These are phyloP conservation scores for Chrosomus eos DNA, from an alignment of 2,797 vertebrate species.

Conservation along the genomic window DNA sequence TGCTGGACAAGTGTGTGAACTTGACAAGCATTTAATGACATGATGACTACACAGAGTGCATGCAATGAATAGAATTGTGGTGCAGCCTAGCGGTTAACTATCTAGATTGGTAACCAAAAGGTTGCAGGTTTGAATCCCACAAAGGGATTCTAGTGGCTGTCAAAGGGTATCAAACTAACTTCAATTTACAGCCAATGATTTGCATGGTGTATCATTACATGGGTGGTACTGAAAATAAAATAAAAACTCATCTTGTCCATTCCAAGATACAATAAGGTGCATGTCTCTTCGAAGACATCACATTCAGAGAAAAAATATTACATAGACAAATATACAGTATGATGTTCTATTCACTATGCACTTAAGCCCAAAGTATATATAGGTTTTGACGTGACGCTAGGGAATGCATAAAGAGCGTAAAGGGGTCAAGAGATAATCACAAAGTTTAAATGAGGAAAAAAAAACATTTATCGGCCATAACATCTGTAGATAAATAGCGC, in stretches of 20 bases:
- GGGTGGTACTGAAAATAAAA: neutral
- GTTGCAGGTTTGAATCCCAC: neutral
- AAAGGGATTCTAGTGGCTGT: neutral
- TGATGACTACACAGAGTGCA: neutral
- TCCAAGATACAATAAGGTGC: neutral
- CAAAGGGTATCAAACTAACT: neutral
- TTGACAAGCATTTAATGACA: conserved; percentile 3
- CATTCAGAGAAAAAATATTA: neutral
- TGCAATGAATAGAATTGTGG: neutral
- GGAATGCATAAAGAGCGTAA: neutral
- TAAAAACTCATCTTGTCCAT: neutral
- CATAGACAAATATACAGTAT: neutral
- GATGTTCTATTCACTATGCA: neutral
- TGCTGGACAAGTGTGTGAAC: neutral
- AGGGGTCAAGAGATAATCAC: neutral
- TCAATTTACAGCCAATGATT: neutral
- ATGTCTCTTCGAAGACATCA: neutral
- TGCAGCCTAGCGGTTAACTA: neutral
- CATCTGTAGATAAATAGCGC: too few relatives aligned
- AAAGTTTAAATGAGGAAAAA: too few relatives aligned
- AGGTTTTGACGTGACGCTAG: neutral
- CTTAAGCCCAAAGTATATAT: neutral
- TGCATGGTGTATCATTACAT: neutral
- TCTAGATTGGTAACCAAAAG: neutral
- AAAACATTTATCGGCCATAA: too few relatives aligned